Evolutionary conservation across 2,113 vertebrate species (phyloP).

Genomic region (Benitochromis conjunctus): DNA sequence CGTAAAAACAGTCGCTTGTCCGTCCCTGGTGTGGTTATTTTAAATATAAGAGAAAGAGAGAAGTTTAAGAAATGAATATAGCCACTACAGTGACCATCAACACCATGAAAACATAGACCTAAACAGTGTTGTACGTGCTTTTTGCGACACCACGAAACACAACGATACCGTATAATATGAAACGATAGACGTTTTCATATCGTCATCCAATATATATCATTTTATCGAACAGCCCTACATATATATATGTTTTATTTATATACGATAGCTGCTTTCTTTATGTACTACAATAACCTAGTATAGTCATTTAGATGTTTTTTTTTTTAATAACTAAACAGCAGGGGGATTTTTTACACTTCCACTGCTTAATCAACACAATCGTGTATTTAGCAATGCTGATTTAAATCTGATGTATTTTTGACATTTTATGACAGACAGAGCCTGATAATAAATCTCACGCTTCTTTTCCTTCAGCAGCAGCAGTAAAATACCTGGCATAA

Average conservation of each 20-base stretch:
- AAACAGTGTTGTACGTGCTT: too few species aligned
- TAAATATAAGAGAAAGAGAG: too few species aligned
- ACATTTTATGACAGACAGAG: neutral
- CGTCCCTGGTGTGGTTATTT: too few species aligned
- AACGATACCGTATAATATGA: too few species aligned
- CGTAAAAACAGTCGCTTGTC: too few species aligned
- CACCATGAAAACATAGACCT: too few species aligned
- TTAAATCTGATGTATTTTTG: neutral
- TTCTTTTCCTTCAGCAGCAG: neutral
- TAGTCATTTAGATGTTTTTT: neutral
- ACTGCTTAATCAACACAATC: neutral
- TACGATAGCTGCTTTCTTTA: neutral
- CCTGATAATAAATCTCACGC: neutral
- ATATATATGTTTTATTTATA: neutral
- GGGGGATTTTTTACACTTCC: neutral
- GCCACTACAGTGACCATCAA: too few species aligned
- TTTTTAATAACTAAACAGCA: neutral
- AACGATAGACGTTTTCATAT: too few species aligned
- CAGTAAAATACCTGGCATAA: constrained; percentile 83
- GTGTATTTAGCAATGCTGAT: neutral
- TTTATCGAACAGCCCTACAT: too few species aligned
- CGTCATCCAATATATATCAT: too few species aligned
- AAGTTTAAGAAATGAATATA: too few species aligned
- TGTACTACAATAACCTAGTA: neutral
- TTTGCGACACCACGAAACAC: too few species aligned